Evolutionary conservation across 2,113 vertebrate species (phyloP).

Genomic region (Cyprinodon tularosa): DNA sequence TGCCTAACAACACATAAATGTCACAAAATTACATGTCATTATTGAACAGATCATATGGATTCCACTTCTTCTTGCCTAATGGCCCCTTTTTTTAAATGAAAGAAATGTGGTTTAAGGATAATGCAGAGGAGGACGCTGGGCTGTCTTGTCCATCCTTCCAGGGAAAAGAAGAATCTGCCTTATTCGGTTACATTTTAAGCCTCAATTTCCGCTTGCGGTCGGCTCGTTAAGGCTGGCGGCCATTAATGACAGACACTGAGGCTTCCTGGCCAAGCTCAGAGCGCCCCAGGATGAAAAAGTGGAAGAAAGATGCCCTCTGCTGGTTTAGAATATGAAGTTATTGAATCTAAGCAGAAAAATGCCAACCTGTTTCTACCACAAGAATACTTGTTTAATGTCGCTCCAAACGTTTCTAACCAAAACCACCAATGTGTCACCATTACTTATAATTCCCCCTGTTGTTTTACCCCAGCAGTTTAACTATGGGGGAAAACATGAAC

Average conservation of each 20-base stretch:
- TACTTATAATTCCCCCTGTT: too few species aligned
- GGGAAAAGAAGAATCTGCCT: slow-evolving; percentile 55
- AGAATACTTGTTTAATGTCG: too few species aligned
- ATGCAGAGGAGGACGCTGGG: slow-evolving; percentile 43
- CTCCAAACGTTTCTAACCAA: too few species aligned
- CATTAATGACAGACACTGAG: slow-evolving; percentile 48
- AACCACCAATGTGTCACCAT: too few species aligned
- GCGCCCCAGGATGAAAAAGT: background rate
- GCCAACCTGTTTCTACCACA: background rate
- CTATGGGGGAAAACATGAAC: too few species aligned
- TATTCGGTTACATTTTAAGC: slow-evolving; percentile 72
- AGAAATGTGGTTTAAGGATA: slow-evolving; percentile 53
- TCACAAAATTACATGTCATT: slow-evolving; percentile 79
- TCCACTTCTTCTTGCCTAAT: slow-evolving; percentile 73
- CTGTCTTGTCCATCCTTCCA: slow-evolving; percentile 38
- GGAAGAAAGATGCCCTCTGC: slow-evolving; percentile 63
- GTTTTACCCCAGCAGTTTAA: too few species aligned
- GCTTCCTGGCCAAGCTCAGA: slow-evolving; percentile 25
- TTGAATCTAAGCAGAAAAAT: background rate
- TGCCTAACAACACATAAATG: slow-evolving; percentile 80
- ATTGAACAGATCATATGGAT: slow-evolving; percentile 72
- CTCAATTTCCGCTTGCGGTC: slow-evolving; percentile 66
- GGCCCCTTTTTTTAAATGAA: slow-evolving; percentile 46
- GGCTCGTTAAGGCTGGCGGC: slow-evolving; percentile 59
- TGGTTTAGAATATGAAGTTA: slow-evolving; percentile 27